Evolutionary conservation across 1,140 invertebrate genomes (phyloP).

Genomic region (Euglossa dilemma): DNA sequence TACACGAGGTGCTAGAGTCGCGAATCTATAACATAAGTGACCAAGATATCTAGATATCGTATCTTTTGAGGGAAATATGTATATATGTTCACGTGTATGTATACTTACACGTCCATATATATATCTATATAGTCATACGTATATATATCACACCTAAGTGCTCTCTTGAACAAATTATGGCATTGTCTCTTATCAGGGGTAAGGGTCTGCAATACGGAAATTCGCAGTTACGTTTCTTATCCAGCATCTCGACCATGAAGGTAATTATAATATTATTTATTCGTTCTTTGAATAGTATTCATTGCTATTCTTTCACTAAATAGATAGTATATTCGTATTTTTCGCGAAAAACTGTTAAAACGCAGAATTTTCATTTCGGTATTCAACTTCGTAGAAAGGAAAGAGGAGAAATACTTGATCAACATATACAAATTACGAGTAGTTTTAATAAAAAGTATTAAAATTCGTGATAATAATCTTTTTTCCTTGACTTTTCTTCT

Average conservation of each 20-base stretch:
- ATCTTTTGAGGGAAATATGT: conserved; percentile 27
- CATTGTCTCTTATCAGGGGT: conserved; percentile 77
- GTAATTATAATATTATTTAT: conserved; percentile 66
- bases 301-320: not conserved
- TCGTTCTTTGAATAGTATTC: not conserved
- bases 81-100: conserved; percentile 11
- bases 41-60: conserved; percentile 48
- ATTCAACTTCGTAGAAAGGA: not conserved
- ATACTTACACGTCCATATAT: not conserved
- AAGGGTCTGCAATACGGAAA: conserved; percentile 68
- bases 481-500: not conserved
- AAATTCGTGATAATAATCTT: not conserved
- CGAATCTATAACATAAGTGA: conserved; percentile 31
- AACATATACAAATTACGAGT: not conserved
- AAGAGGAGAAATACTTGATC: not conserved
- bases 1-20: not conserved
- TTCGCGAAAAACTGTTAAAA: not conserved
- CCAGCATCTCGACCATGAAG: conserved; percentile 76
- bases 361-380: conserved; percentile 22
- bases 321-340: not conserved
- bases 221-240: conserved; percentile 74
- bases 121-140: conserved; percentile 25
- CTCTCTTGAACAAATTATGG: conserved; percentile 75
- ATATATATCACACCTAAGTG: conserved; percentile 58
- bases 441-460: not conserved